These are phyloP conservation scores for Limnephilus auricula DNA, from an alignment of 2,888 invertebrate species.

Conservation along the genomic window DNA sequence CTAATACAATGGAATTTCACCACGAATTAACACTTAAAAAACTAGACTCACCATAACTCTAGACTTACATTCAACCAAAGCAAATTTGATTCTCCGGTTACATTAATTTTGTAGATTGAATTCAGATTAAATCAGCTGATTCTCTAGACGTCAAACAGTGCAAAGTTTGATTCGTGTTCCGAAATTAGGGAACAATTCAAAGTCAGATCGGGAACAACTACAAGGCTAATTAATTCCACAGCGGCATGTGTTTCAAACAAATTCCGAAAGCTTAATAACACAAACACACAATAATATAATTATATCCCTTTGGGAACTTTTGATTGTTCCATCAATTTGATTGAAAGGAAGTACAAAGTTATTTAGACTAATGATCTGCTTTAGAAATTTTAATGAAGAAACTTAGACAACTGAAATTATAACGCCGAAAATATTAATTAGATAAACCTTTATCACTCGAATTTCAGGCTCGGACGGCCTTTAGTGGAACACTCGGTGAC, in stretches of 20 bases:
- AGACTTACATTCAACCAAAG: too few relatives aligned
- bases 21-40: too few relatives aligned
- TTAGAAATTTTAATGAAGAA: neutral
- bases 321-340: neutral
- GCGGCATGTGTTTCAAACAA: neutral
- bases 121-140: neutral
- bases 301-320: neutral
- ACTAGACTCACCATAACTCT: too few relatives aligned
- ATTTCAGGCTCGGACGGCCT: neutral
- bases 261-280: neutral
- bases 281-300: neutral
- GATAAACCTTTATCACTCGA: neutral
- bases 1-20: too few relatives aligned
- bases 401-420: neutral
- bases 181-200: neutral
- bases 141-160: neutral
- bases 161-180: neutral
- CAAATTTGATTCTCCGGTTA: neutral
- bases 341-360: neutral
- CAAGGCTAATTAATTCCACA: neutral
- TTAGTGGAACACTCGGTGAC: neutral
- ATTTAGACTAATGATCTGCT: neutral
- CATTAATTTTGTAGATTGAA: neutral
- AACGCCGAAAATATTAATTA: neutral
- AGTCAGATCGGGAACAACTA: neutral